Evolutionary conservation across 2,888 invertebrate genomes (phyloP).

Genomic region (Yponomeuta evonymella): DNA sequence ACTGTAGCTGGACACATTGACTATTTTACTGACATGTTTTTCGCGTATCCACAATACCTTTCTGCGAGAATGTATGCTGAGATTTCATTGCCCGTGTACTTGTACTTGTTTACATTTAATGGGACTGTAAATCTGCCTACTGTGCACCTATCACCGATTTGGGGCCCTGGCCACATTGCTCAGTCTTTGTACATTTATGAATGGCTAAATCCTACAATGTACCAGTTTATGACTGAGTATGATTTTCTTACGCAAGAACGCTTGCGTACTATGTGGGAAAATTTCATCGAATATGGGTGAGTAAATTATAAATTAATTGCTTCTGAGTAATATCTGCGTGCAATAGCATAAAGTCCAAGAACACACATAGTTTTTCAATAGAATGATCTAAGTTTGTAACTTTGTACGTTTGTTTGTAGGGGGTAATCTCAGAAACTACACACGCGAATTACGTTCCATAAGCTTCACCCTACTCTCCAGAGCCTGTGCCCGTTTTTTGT

Average conservation of each 20-base stretch:
- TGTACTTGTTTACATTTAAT: slow-evolving; percentile 11
- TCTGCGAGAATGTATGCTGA: slow-evolving; percentile 11
- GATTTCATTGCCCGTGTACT: slow-evolving; percentile 5
- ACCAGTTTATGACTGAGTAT: slow-evolving; percentile 8
- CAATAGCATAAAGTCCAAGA: no score
- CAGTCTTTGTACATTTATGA: slow-evolving; percentile 1
- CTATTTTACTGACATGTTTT: not conserved
- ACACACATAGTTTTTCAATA: no score
- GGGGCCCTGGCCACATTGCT: slow-evolving; percentile 10
- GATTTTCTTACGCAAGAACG: slow-evolving; percentile 10
- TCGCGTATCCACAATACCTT: not conserved
- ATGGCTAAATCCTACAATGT: not conserved
- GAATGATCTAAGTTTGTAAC: no score
- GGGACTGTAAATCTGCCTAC: slow-evolving; percentile 7
- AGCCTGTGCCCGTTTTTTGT: no score
- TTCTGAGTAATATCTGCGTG: no score
- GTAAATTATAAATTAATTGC: not conserved
- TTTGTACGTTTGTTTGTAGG: no score
- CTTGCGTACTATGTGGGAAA: slow-evolving; percentile 13
- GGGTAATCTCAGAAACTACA: no score
- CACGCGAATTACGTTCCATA: no score
- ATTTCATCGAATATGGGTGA: slow-evolving; percentile 17
- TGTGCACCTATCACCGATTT: not conserved
- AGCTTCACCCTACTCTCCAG: no score
- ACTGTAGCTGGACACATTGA: not conserved